Percentiles rank a stretch among this genome's conserved stretches.
These are phyloP conservation scores for Uria lomvia DNA, from an alignment of 2,113 vertebrate species.

Conservation along the genomic window DNA sequence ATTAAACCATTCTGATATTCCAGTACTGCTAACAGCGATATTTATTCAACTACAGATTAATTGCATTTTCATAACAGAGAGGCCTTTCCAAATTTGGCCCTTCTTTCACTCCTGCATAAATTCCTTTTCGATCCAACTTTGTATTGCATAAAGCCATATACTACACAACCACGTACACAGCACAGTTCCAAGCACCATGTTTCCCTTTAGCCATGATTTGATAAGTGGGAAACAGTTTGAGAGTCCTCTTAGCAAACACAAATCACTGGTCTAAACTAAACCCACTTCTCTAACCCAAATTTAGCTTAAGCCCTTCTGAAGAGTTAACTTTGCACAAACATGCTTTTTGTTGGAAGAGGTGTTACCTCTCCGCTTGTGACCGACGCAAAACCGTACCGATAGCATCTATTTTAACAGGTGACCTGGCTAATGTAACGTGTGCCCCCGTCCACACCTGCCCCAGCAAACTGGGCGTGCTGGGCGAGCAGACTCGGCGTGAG, in stretches of 20 bases:
- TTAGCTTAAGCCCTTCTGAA: neutral
- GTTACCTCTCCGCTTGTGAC: too few relatives aligned
- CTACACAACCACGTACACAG: neutral
- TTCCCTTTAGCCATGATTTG: neutral
- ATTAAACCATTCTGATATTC: neutral
- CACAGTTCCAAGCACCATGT: neutral
- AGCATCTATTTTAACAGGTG: neutral
- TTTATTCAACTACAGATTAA: slow-evolving; percentile 3
- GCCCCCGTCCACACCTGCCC: neutral
- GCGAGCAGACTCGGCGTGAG: neutral
- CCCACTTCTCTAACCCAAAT: neutral
- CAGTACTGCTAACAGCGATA: neutral
- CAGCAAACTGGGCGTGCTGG: neutral
- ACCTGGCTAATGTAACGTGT: accelerated
- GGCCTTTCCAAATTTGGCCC: neutral
- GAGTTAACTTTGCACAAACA: neutral
- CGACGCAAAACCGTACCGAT: accelerated
- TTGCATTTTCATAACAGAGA: neutral
- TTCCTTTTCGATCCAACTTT: neutral
- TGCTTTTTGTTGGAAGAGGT: neutral
- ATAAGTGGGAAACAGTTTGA: neutral
- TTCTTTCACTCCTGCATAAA: neutral
- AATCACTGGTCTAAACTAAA: neutral
- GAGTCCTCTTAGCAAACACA: neutral
- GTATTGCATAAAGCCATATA: neutral